These are phyloP conservation scores for Volucella inflata DNA, from an alignment of 2,888 invertebrate genomes.

Conservation along the genomic window DNA sequence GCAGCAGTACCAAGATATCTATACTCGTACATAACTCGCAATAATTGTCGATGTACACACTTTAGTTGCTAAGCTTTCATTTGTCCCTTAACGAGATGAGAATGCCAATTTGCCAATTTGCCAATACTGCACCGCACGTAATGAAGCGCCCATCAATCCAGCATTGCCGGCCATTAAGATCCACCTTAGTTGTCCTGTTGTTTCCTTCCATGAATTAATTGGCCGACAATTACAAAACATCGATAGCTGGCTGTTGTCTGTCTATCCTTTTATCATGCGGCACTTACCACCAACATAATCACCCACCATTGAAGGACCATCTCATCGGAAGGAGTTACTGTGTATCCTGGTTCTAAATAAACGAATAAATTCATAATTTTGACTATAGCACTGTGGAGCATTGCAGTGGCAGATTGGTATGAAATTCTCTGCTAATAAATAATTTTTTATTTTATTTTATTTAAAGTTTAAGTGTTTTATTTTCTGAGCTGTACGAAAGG, in stretches of 20 bases:
- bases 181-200: background rate
- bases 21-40: conserved; percentile 6
- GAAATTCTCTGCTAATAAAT: no score
- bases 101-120: conserved; percentile 20
- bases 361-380: no score
- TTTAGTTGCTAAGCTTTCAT: conserved; percentile 40
- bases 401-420: no score
- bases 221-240: conserved; percentile 57
- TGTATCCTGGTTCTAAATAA: no score
- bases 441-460: no score
- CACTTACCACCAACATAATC: background rate
- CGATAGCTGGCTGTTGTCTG: background rate
- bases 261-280: background rate
- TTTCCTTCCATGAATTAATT: conserved; percentile 52
- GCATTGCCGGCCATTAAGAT: conserved; percentile 1
- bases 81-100: conserved; percentile 27
- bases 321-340: background rate
- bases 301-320: background rate
- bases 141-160: background rate
- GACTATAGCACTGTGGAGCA: no score
- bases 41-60: conserved; percentile 38
- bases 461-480: no score
- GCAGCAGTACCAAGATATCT: background rate
- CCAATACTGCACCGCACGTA: background rate
- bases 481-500: no score